phyloP scores from a whole-genome alignment of 1,140 invertebrate species.

The Carcinoscorpius rotundicauda region DNA sequence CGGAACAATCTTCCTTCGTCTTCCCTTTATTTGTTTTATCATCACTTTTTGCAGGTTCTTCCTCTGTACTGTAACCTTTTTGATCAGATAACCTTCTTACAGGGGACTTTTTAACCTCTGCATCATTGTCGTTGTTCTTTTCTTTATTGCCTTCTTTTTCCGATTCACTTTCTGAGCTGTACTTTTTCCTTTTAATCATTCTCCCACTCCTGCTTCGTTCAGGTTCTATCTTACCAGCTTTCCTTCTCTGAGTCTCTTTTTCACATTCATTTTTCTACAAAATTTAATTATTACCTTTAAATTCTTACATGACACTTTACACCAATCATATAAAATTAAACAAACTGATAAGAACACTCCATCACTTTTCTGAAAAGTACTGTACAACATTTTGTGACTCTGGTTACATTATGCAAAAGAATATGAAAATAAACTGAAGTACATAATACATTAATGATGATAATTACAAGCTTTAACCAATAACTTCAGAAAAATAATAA shows the following conservation, averaged over 20 bases:
- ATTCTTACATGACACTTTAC: not conserved
- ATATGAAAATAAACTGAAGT: no score
- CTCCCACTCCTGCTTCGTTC: slow-evolving; percentile 57
- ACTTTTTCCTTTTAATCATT: slow-evolving; percentile 55
- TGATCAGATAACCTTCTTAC: not conserved
- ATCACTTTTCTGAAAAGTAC: no score
- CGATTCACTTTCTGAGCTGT: slow-evolving; percentile 33
- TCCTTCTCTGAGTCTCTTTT: slow-evolving; percentile 2
- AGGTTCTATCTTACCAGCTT: slow-evolving; percentile 24
- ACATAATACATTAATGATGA: no score
- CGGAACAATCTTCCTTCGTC: no score
- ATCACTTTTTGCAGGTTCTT: no score
- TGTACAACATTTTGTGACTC: no score
- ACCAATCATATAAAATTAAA: no score
- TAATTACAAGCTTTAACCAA: no score
- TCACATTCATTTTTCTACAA: slow-evolving; percentile 7
- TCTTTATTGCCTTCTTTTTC: slow-evolving; percentile 20
- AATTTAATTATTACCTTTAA: not conserved
- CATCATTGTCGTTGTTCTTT: slow-evolving; percentile 20
- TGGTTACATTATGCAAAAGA: no score
- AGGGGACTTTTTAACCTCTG: slow-evolving; percentile 11
- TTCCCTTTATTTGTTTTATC: no score
- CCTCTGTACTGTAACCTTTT: slow-evolving; percentile 8
- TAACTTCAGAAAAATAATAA: no score
- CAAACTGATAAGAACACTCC: no score